Percentiles rank a stretch among this genome's conserved stretches.
Conservation (phyloP, 2,113 vertebrate genomes). For the Orthonyx spaldingii region DNA sequence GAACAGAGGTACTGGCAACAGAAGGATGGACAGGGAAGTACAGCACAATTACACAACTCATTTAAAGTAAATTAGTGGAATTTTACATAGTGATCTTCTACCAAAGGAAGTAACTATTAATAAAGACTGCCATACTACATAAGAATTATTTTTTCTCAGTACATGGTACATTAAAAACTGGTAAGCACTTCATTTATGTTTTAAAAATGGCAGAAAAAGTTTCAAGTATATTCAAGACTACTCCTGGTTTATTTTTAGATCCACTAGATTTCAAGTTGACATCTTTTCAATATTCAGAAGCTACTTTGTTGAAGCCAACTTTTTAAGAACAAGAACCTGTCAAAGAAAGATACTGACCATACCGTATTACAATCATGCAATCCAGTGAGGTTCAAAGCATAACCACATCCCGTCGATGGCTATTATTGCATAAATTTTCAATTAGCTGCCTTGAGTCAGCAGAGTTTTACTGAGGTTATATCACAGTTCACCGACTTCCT, state of each 20-base stretch:
- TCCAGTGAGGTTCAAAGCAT: background rate
- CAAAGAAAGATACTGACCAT: background rate
- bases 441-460: slow-evolving; percentile 40
- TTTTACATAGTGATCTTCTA: background rate
- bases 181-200: background rate
- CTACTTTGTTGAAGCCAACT: background rate
- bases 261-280: background rate
- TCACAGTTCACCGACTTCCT: background rate
- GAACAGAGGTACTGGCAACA: background rate
- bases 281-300: background rate
- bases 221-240: background rate
- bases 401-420: background rate
- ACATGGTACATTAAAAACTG: background rate
- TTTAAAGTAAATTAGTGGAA: background rate
- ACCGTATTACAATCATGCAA: background rate
- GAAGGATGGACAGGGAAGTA: background rate
- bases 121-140: background rate
- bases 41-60: background rate
- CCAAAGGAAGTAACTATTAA: background rate
- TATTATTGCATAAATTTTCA: background rate
- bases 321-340: background rate
- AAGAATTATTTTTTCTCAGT: background rate
- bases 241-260: background rate
- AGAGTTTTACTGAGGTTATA: background rate
- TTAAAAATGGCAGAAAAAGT: background rate